These are phyloP conservation scores for Gisinianus flammeolus DNA, from an alignment of 2,888 invertebrate genomes.

Conservation along the genomic window DNA sequence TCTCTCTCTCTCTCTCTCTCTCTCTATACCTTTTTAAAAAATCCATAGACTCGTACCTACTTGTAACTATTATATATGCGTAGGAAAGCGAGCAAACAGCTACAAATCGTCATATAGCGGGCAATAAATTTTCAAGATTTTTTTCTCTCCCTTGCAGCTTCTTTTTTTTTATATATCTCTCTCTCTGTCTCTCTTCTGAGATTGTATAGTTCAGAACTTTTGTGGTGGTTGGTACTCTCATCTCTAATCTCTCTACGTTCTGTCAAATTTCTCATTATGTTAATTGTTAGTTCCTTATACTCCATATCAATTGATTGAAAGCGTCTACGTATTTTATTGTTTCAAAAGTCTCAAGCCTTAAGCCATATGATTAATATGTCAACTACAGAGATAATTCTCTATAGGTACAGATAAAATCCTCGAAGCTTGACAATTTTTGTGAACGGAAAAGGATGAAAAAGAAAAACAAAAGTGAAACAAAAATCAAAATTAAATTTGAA, in stretches of 20 bases:
- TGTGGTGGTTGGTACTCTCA: background rate
- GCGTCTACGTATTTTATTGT: too few relatives aligned
- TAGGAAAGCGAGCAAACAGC: slow-evolving; percentile 18
- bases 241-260: background rate
- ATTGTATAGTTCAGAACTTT: background rate
- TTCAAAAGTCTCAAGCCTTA: too few relatives aligned
- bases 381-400: background rate
- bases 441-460: background rate
- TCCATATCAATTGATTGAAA: too few relatives aligned
- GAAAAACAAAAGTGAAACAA: background rate
- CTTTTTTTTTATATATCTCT: background rate
- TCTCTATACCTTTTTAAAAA: background rate
- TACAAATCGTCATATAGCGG: slow-evolving; percentile 6
- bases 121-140: background rate
- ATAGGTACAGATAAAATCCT: background rate
- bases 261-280: background rate
- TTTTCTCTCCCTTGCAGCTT: background rate
- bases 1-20: background rate
- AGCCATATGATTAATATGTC: too few relatives aligned
- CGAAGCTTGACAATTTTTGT: too few relatives aligned
- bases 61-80: slow-evolving; percentile 5
- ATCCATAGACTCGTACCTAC: background rate
- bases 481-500: background rate
- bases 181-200: background rate
- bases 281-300: too few relatives aligned